Percentiles rank a stretch among this genome's conserved stretches.
Evolutionary conservation across 2,888 invertebrate species (phyloP).

Genomic region (Patella pellucida): DNA sequence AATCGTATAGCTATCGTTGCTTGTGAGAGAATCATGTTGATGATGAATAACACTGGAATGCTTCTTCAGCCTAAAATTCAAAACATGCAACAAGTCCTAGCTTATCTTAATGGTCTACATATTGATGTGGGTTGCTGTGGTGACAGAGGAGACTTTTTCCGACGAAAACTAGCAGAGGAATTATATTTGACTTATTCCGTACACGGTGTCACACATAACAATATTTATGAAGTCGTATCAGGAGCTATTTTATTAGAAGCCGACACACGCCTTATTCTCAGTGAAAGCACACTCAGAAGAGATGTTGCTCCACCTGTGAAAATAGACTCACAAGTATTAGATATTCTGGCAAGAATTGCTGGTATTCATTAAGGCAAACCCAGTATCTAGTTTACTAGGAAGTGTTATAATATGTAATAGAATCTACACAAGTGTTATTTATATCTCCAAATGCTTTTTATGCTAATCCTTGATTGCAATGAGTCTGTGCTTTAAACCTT

Average conservation of each 20-base stretch:
- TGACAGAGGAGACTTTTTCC: constrained; percentile 62
- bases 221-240: constrained; percentile 51
- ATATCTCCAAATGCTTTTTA: too few relatives aligned
- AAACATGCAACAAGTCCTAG: constrained; percentile 49
- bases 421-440: too few relatives aligned
- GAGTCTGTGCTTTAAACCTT: too few relatives aligned
- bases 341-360: constrained; percentile 57
- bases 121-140: constrained; percentile 57
- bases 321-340: constrained; percentile 53
- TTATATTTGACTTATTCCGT: constrained; percentile 55
- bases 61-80: constrained; percentile 49
- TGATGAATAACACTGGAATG: constrained; percentile 60
- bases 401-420: too few relatives aligned
- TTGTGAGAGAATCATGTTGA: constrained; percentile 53
- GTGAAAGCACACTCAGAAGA: constrained; percentile 37
- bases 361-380: constrained; percentile 38
- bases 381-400: too few relatives aligned
- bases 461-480: too few relatives aligned
- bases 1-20: constrained; percentile 48
- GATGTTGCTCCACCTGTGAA: constrained; percentile 46
- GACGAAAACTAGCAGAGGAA: constrained; percentile 61
- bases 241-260: constrained; percentile 50
- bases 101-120: constrained; percentile 55
- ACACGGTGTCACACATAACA: constrained; percentile 55
- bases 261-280: constrained; percentile 46